Evolutionary conservation across 2,113 vertebrate species (phyloP).

Genomic region (Atlantisia rogersi): DNA sequence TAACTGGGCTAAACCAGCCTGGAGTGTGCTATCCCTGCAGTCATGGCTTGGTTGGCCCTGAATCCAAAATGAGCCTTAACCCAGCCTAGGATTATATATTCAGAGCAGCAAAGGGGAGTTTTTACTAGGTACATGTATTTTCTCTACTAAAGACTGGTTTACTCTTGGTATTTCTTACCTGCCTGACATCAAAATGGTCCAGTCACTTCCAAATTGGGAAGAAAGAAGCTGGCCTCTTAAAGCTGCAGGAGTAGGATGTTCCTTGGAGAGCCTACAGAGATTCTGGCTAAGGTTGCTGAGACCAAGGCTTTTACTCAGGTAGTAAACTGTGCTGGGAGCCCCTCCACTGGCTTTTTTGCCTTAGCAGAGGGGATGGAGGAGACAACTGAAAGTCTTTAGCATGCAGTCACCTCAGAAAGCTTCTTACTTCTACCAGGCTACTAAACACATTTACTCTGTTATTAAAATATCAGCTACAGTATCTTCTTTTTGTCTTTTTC

Average conservation of each 20-base stretch:
- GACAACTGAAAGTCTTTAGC: neutral
- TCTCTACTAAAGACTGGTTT: neutral
- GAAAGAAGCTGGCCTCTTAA: neutral
- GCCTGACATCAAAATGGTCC: neutral
- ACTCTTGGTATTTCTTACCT: neutral
- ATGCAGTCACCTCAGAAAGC: neutral
- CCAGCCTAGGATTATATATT: neutral
- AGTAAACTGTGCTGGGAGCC: neutral
- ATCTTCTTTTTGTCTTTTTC: neutral
- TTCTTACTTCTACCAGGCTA: neutral
- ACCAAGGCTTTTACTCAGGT: neutral
- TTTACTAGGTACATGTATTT: neutral
- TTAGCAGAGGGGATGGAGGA: neutral
- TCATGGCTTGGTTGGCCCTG: neutral
- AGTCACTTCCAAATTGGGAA: neutral
- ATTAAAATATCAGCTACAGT: constrained; percentile 12
- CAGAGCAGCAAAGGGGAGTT: neutral
- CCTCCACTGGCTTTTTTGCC: neutral
- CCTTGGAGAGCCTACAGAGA: neutral
- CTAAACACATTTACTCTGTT: neutral
- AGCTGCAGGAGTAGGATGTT: neutral
- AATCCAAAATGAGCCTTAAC: neutral
- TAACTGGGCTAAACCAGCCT: neutral
- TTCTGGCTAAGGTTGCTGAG: neutral
- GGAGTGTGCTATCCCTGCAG: neutral